These are phyloP conservation scores for Amitus sp. DNA, from an alignment of 2,888 invertebrate genomes.

Conservation along the genomic window DNA sequence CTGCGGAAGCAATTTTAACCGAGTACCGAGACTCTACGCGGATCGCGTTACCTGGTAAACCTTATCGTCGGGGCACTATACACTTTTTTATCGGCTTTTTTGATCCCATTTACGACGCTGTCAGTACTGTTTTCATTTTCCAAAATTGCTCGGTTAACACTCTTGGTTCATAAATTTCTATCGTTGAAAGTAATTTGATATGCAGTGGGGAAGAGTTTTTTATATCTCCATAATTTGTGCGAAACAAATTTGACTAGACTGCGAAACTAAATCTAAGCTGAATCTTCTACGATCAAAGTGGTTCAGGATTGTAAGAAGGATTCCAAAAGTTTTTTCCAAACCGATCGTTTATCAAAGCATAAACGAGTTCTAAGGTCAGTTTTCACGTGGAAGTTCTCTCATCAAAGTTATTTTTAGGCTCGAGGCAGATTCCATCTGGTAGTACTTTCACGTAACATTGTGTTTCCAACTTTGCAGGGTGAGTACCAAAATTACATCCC, in stretches of 20 bases:
- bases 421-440: constrained; percentile 50
- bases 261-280: too few species aligned
- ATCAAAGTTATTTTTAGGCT: constrained; percentile 48
- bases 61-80: constrained; percentile 27
- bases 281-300: background rate
- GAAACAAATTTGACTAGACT: too few species aligned
- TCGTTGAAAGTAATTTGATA: too few species aligned
- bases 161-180: background rate
- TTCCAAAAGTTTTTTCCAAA: constrained; percentile 13
- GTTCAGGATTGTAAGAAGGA: constrained; percentile 8
- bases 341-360: constrained; percentile 19
- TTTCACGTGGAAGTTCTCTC: constrained; percentile 43
- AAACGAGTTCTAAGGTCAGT: constrained; percentile 32
- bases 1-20: too few species aligned
- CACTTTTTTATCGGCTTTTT: constrained; percentile 28
- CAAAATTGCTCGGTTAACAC: constrained; percentile 14
- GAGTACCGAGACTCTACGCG: constrained; percentile 16
- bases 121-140: constrained; percentile 21
- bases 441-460: constrained; percentile 59
- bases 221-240: too few species aligned
- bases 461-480: constrained; percentile 55
- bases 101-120: constrained; percentile 21
- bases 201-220: too few species aligned
- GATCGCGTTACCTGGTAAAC: constrained; percentile 33
- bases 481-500: constrained; percentile 59